phyloP scores from a whole-genome alignment of 2,888 invertebrate genomes.

The Dolomedes plantarius region DNA sequence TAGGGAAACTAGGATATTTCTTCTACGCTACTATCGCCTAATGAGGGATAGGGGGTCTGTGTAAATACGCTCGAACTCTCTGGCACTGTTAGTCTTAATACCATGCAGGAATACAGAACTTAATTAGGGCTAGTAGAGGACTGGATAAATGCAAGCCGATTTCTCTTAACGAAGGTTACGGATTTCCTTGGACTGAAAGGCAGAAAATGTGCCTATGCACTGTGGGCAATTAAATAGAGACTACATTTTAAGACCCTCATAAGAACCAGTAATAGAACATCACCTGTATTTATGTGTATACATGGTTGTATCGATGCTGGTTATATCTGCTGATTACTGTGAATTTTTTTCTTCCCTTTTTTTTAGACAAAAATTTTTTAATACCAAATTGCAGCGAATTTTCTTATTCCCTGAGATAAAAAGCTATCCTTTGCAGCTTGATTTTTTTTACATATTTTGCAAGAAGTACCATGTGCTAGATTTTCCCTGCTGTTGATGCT shows the following conservation, averaged over 20 bases:
- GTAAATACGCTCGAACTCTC: slow-evolving; percentile 24
- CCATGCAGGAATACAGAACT: slow-evolving; percentile 17
- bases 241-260: not conserved
- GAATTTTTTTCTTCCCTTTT: no score
- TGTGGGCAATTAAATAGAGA: not conserved
- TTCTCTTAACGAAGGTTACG: slow-evolving; percentile 50
- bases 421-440: no score
- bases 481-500: no score
- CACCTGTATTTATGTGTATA: no score
- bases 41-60: slow-evolving; percentile 43
- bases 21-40: slow-evolving; percentile 20
- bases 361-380: no score
- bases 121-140: not conserved
- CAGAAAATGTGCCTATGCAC: not conserved
- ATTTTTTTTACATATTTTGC: no score
- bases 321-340: no score
- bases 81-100: slow-evolving; percentile 30
- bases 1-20: no score
- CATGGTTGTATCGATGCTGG: no score
- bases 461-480: no score
- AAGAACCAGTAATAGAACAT: not conserved
- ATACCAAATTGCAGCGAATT: no score
- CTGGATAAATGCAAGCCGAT: slow-evolving; percentile 50
- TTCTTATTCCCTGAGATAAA: no score
- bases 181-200: not conserved